Evolutionary conservation across 1,140 invertebrate genomes (phyloP).

Genomic region (Pararge aegeria): DNA sequence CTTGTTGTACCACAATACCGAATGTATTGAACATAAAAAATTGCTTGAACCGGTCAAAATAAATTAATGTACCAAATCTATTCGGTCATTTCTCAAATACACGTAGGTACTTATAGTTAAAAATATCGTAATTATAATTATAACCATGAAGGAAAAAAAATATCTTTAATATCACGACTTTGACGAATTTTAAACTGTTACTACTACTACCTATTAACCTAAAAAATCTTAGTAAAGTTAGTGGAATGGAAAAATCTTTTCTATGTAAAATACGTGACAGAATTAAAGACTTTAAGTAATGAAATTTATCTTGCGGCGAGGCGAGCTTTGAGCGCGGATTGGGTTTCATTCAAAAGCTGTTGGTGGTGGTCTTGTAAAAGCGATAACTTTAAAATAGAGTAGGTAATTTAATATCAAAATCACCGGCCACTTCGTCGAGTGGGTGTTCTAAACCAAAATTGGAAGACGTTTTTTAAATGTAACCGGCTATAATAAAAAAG

Average conservation of each 20-base stretch:
- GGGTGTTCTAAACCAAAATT: not conserved
- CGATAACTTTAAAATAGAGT: slow-evolving; percentile 11
- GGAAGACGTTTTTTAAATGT: not conserved
- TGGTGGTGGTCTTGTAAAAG: slow-evolving; percentile 6
- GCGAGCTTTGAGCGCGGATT: slow-evolving; percentile 8
- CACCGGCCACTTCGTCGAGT: not conserved
- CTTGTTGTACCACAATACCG: no score
- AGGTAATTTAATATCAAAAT: slow-evolving; percentile 10
- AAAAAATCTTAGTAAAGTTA: no score
- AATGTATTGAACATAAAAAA: no score
- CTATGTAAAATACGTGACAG: not conserved
- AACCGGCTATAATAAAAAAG: not conserved
- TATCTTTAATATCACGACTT: no score
- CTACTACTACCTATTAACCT: no score
- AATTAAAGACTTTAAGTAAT: slow-evolving; percentile 9
- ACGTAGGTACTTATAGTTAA: no score
- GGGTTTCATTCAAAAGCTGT: slow-evolving; percentile 9
- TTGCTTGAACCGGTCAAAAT: no score
- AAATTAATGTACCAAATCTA: no score
- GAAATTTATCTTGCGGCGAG: slow-evolving; percentile 1
- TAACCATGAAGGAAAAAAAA: no score
- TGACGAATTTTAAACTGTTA: no score
- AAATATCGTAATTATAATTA: no score
- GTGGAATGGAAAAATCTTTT: not conserved
- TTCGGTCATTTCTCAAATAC: no score